Percentiles rank a stretch among this genome's conserved stretches.
phyloP scores from a whole-genome alignment of 2,888 invertebrate species.

The Matsumyia berberina region DNA sequence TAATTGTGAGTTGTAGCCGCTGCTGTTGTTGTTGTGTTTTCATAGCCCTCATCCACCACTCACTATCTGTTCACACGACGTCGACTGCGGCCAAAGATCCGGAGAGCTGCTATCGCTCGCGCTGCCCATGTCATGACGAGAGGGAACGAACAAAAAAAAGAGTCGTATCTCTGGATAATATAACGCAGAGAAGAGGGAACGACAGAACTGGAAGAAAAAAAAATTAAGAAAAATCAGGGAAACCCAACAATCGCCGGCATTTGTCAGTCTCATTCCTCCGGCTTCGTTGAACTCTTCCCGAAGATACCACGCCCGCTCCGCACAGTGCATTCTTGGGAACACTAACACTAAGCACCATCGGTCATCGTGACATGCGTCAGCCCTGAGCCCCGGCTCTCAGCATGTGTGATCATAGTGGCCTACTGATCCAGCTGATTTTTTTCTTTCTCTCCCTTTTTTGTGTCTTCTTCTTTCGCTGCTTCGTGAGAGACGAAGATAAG shows the following conservation, averaged over 20 bases:
- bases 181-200: constrained; percentile 36
- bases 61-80: constrained; percentile 42
- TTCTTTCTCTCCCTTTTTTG: constrained; percentile 26
- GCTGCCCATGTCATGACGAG: constrained; percentile 61
- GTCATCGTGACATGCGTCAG: constrained; percentile 40
- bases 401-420: constrained; percentile 64
- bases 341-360: constrained; percentile 45
- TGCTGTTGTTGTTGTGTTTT: constrained; percentile 44
- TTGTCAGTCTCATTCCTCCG: constrained; percentile 57
- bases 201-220: constrained; percentile 17
- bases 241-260: constrained; percentile 69
- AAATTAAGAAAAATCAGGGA: constrained; percentile 51
- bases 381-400: too few species aligned
- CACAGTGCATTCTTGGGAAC: constrained; percentile 27
- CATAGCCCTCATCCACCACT: constrained; percentile 48
- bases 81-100: constrained; percentile 60
- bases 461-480: constrained; percentile 25
- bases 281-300: constrained; percentile 53
- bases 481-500: constrained; percentile 14
- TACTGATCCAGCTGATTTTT: constrained; percentile 75
- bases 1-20: constrained; percentile 55
- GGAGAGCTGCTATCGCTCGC: constrained; percentile 62
- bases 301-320: constrained; percentile 26
- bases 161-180: constrained; percentile 38
- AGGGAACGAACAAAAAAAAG: constrained; percentile 18